These are phyloP conservation scores for Rallus crepitans DNA, from an alignment of 2,797 vertebrate species.

Conservation along the genomic window DNA sequence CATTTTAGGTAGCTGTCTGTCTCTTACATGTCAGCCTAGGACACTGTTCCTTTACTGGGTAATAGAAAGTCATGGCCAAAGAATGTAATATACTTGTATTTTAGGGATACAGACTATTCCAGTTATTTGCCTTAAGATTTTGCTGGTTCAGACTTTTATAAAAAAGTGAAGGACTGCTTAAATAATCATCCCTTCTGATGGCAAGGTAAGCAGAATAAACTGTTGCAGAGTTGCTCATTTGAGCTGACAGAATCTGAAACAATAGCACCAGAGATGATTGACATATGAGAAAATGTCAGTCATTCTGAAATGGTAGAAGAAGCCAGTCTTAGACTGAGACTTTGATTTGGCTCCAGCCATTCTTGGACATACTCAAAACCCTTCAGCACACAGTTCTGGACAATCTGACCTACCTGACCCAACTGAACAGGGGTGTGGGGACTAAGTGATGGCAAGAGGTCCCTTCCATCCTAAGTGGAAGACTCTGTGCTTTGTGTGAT, in stretches of 20 bases:
- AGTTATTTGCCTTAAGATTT: background rate
- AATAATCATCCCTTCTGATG: background rate
- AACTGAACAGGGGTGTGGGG: background rate
- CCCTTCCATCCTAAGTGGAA: background rate
- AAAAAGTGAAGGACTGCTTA: background rate
- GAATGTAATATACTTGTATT: background rate
- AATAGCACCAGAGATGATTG: background rate
- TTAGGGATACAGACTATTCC: background rate
- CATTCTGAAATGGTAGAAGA: background rate
- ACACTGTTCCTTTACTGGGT: background rate
- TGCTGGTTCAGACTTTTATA: background rate
- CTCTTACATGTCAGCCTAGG: slow-evolving; percentile 26
- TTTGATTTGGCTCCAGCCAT: background rate
- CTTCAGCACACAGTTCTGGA: background rate
- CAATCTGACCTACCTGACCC: background rate
- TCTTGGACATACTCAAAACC: background rate
- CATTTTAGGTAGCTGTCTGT: slow-evolving; percentile 15
- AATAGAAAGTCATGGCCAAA: background rate
- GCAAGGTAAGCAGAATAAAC: background rate
- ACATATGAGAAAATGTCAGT: background rate
- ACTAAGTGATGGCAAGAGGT: background rate
- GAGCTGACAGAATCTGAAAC: background rate
- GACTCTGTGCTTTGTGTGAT: too few species aligned
- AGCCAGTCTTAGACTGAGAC: background rate
- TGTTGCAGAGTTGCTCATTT: background rate